Percentiles rank a stretch among this genome's conserved stretches.
Conservation (phyloP, 2,888 invertebrate species). For the Hydropsyche betteni region DNA sequence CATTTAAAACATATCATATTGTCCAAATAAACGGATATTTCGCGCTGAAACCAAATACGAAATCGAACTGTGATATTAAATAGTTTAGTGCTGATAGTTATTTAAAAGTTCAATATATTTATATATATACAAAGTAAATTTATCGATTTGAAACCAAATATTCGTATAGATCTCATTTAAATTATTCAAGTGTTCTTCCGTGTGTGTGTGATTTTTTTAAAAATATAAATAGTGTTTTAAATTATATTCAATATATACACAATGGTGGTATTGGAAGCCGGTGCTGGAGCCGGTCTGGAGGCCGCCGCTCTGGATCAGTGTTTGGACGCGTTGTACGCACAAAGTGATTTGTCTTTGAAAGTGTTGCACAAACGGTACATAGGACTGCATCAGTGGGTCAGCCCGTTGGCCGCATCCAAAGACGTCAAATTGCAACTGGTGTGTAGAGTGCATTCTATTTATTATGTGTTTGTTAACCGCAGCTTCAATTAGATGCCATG, state of each 20-base stretch:
- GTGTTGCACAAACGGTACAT: conserved; percentile 90
- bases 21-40: background rate
- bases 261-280: conserved; percentile 67
- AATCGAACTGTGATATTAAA: conserved; percentile 14
- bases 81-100: conserved; percentile 13
- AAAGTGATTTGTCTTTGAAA: conserved; percentile 85
- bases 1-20: conserved; percentile 14
- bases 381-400: conserved; percentile 90
- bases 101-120: conserved; percentile 11
- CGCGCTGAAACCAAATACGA: conserved; percentile 27
- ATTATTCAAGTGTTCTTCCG: background rate
- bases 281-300: conserved; percentile 70
- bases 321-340: conserved; percentile 81
- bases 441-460: conserved; percentile 22
- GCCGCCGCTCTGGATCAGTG: conserved; percentile 74
- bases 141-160: background rate
- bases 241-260: background rate
- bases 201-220: background rate
- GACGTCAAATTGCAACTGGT: conserved; percentile 84
- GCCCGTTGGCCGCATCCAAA: conserved; percentile 80
- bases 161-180: conserved; percentile 5
- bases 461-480: background rate
- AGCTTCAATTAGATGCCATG: background rate
- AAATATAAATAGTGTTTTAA: background rate
- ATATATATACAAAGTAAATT: conserved; percentile 5